Evolutionary conservation across 2,113 vertebrate genomes (phyloP).

Genomic region (Rutilus rutilus): DNA sequence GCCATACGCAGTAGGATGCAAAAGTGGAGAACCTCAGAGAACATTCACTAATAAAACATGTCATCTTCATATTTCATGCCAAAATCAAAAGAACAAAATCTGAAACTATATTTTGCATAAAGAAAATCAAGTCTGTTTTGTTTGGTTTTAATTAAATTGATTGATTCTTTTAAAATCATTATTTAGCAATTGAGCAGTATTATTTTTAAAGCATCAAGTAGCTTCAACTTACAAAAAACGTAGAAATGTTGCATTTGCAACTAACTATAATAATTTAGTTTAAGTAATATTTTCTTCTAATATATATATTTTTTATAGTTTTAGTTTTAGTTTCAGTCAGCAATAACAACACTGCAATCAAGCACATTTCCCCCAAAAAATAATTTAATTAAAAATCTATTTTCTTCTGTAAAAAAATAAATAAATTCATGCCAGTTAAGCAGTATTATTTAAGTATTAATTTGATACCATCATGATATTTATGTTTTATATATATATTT

Average conservation of each 20-base stretch:
- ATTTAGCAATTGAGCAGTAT: not conserved
- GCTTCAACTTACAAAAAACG: no score
- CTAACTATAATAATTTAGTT: no score
- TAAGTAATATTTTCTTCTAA: no score
- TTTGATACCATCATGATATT: no score
- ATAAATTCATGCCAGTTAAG: rapidly evolving
- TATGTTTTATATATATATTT: not conserved
- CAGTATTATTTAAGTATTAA: no score
- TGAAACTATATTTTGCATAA: not conserved
- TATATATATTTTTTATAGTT: no score
- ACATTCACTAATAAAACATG: not conserved
- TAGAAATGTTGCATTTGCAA: no score
- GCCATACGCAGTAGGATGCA: not conserved
- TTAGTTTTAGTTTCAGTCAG: not conserved
- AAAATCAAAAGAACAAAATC: not conserved
- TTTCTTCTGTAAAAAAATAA: no score
- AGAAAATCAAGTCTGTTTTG: no score
- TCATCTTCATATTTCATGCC: not conserved
- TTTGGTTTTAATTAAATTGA: not conserved
- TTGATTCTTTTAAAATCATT: not conserved
- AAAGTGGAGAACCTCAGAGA: conserved; percentile 5
- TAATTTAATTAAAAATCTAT: no score
- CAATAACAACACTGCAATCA: not conserved
- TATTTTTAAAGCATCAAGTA: not conserved
- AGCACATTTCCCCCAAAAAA: no score